Evolutionary conservation across 2,888 invertebrate species (phyloP).

Genomic region (Trachelus iudaicus): DNA sequence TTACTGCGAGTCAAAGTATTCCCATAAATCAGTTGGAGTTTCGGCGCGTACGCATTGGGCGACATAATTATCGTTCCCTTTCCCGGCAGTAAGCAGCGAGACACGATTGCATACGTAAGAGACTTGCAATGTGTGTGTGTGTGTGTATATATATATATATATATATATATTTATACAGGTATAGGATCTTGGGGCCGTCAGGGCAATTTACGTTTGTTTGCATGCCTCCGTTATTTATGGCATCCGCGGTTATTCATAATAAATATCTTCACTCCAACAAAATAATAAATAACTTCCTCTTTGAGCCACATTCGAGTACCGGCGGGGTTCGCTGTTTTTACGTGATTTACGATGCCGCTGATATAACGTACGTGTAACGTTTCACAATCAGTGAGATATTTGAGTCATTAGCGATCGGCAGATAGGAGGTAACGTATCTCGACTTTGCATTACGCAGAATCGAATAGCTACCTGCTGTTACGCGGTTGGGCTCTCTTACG

Average conservation of each 20-base stretch:
- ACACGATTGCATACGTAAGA: slow-evolving; percentile 24
- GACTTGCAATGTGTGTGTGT: no score
- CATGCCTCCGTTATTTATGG: slow-evolving; percentile 37
- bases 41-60: slow-evolving; percentile 25
- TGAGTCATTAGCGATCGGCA: slow-evolving; percentile 1
- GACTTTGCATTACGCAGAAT: background rate
- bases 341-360: background rate
- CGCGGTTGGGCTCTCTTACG: background rate
- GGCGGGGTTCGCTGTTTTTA: background rate
- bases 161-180: no score
- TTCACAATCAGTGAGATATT: background rate
- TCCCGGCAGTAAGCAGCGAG: slow-evolving; percentile 25
- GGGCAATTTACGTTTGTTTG: slow-evolving; percentile 30
- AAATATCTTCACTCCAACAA: slow-evolving; percentile 37
- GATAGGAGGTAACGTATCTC: background rate
- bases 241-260: slow-evolving; percentile 36
- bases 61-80: slow-evolving; percentile 48
- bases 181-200: background rate
- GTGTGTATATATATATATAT: no score
- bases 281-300: slow-evolving; percentile 36
- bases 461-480: background rate
- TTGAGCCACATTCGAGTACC: background rate
- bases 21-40: slow-evolving; percentile 8
- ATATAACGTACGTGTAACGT: background rate
- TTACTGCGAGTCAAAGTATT: background rate